phyloP scores from a whole-genome alignment of 2,888 invertebrate species.

The Liodrosophila aerea region DNA sequence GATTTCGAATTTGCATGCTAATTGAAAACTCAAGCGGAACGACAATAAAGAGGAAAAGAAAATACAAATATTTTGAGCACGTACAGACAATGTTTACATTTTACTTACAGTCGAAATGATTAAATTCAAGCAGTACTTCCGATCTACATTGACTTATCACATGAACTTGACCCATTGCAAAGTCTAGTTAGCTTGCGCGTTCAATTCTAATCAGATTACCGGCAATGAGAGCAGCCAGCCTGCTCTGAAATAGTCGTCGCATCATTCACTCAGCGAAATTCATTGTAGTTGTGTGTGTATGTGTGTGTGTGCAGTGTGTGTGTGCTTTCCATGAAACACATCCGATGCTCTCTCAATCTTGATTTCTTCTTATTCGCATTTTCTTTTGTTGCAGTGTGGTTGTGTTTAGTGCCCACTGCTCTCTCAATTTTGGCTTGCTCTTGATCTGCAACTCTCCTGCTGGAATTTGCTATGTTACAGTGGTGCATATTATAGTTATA shows the following conservation, averaged over 20 bases:
- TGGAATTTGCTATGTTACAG: conserved; percentile 21
- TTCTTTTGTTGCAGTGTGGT: too few species aligned
- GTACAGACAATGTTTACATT: too few species aligned
- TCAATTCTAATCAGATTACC: conserved; percentile 25
- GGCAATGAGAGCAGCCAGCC: background rate
- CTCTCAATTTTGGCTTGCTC: conserved; percentile 16
- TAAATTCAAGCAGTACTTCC: background rate
- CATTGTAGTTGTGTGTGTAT: too few species aligned
- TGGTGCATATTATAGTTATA: conserved; percentile 27
- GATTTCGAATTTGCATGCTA: conserved; percentile 53
- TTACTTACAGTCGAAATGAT: conserved; percentile 1
- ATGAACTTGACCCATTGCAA: conserved; percentile 51
- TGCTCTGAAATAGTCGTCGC: conserved; percentile 13
- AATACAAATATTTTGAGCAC: conserved; percentile 38
- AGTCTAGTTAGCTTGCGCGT: conserved; percentile 6
- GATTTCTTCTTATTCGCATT: conserved; percentile 14
- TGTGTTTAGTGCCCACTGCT: background rate
- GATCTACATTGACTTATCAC: conserved; percentile 1
- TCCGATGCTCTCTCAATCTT: conserved; percentile 18
- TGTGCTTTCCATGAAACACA: conserved; percentile 28
- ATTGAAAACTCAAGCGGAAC: conserved; percentile 45
- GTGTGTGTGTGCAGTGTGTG: too few species aligned
- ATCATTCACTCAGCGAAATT: conserved; percentile 19
- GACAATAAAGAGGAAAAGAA: conserved; percentile 38
- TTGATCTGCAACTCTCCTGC: conserved; percentile 13